Base-by-base conservation (phyloP, 2,113 vertebrate species). In the Atrichornis clamosus region DNA sequence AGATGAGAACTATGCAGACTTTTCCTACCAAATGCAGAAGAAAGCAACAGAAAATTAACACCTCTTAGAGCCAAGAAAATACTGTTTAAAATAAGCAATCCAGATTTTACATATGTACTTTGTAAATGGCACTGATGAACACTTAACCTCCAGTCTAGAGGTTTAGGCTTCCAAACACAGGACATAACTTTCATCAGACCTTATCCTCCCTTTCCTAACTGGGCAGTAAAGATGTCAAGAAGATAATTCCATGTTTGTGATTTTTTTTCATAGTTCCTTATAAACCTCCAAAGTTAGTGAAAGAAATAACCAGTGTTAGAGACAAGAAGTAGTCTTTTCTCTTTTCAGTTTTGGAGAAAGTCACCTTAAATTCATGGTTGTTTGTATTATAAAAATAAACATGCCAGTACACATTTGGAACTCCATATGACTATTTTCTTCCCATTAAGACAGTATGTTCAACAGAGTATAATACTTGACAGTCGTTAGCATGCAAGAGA, bases 401-500 rank as follows among this genome's bases (percentile, higher is more conserved):
- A 83, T 93, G 83, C 81, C 80, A 89, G 79, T 80, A 82, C 75
- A 94, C 35, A 89, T 92, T 73, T 92, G 84, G 94, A 94, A 68
- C 32, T 86, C 72, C 76, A 50, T 85, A 81, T 90, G 90, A 97
- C 73, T 89, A 68, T 91, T 93, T 94, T 95, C 75, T 96, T 93
- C 92, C 89, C 92, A 76, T 33, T 50, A 82, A 97, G 83, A 95
- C 46, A 86, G 89, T 87, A 89, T 93, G 41, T 95, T 97, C 55
- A 84, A 96, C 52, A 56, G 53, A 82, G 75, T 87, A 93, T 87
- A 89, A 73, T 95, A 94, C 74, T 91, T 98, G 97, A 97, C 96
- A 97, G 89, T 94, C 58, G 32, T 96, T 96, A 97, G 93, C 94
- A 96, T 97, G 89, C 33, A 95, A 95, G 84, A 95, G 46, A 69